A percentile compares a stretch with the other conserved stretches of the same genome.
Conservation (phyloP, 1,140 invertebrate genomes). For the Drosophila persimilis region DNA sequence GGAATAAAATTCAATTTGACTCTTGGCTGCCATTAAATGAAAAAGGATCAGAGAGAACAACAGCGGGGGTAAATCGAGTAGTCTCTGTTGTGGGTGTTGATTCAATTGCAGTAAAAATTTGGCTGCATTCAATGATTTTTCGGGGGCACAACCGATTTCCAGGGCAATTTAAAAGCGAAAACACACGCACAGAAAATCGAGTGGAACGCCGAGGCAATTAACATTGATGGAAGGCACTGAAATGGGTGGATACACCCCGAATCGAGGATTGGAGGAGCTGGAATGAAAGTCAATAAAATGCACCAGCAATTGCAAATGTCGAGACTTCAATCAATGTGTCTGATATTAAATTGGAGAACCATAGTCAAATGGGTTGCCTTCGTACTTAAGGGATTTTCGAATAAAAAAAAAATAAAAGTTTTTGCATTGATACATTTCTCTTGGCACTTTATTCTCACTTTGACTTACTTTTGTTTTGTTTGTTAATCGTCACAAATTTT, state of each 20-base stretch:
- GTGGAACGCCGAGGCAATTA: slow-evolving; percentile 49
- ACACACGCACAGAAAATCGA: slow-evolving; percentile 2
- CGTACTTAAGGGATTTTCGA: too few species aligned
- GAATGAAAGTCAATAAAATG: slow-evolving; percentile 55
- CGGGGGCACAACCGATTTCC: slow-evolving; percentile 44
- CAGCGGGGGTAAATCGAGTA: slow-evolving; percentile 15
- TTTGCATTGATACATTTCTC: too few species aligned
- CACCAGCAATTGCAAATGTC: slow-evolving; percentile 58
- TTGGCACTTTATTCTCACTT: too few species aligned
- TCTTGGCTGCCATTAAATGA: slow-evolving; percentile 60
- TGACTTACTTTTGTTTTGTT: too few species aligned
- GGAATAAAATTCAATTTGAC: slow-evolving; percentile 66
- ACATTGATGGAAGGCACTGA: slow-evolving; percentile 51
- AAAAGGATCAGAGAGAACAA: slow-evolving; percentile 40
- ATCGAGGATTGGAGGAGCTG: background rate
- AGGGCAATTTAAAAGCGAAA: slow-evolving; percentile 58
- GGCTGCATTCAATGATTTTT: slow-evolving; percentile 39
- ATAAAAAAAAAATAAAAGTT: background rate
- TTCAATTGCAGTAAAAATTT: slow-evolving; percentile 52
- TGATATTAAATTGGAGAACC: slow-evolving; percentile 25
- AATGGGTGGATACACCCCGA: too few species aligned
- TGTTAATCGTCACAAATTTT: too few species aligned
- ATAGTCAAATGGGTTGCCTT: background rate
- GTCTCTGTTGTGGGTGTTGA: slow-evolving; percentile 51
- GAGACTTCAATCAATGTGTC: slow-evolving; percentile 69